Evolutionary conservation across 1,140 invertebrate species (phyloP).

Genomic region (Nebria ingens): DNA sequence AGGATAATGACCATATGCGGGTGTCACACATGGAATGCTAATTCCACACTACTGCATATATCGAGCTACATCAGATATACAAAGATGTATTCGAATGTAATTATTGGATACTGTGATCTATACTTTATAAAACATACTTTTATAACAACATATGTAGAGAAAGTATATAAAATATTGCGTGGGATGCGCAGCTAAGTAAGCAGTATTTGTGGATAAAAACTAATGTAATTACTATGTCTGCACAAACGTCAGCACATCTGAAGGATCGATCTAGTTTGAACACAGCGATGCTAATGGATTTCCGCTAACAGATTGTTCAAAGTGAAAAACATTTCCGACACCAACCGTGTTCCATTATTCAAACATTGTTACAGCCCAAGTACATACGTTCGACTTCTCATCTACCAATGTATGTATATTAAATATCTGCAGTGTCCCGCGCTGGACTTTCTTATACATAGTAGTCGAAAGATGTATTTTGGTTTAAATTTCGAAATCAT

Average conservation of each 20-base stretch:
- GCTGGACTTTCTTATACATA: too few species aligned
- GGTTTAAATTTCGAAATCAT: too few species aligned
- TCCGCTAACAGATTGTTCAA: conserved; percentile 9
- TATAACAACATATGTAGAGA: too few species aligned
- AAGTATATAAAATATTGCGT: background rate
- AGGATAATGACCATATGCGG: background rate
- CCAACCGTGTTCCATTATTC: conserved; percentile 2
- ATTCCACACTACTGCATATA: background rate
- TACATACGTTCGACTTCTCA: background rate
- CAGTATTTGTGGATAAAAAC: background rate
- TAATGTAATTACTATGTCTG: background rate
- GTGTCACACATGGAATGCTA: background rate
- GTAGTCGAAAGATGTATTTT: too few species aligned
- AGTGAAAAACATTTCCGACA: conserved; percentile 5
- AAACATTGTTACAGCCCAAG: background rate
- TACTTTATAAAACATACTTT: too few species aligned
- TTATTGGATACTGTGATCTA: too few species aligned
- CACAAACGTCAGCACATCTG: background rate
- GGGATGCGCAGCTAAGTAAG: background rate
- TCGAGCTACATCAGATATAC: background rate
- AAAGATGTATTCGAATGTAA: background rate
- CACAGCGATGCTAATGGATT: conserved; percentile 1
- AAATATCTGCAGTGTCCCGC: too few species aligned
- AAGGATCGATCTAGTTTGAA: background rate
- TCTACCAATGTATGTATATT: too few species aligned